Conservation (phyloP, 92 coral and sea anemone genomes). For the Phenganax stokvisi region DNA sequence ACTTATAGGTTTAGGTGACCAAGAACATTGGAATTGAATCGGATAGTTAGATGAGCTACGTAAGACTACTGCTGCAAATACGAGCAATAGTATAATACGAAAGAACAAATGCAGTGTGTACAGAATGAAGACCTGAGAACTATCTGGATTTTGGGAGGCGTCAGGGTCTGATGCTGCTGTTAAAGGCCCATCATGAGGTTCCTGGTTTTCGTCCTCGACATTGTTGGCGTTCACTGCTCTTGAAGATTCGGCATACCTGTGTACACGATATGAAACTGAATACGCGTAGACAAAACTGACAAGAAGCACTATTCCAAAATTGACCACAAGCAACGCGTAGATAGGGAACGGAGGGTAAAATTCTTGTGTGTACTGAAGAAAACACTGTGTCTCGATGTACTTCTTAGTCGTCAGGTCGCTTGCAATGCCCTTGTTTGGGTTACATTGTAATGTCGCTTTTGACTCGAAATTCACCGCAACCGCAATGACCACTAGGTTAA, state of each 20-base stretch:
- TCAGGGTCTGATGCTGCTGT: too few relatives aligned
- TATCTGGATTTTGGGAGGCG: too few relatives aligned
- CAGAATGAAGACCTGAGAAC: too few relatives aligned
- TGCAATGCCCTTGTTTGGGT: background rate
- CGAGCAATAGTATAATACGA: too few relatives aligned
- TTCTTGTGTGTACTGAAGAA: background rate
- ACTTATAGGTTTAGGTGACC: too few relatives aligned
- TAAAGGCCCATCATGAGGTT: too few relatives aligned
- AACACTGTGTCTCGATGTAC: slow-evolving; percentile 4
- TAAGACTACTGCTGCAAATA: too few relatives aligned
- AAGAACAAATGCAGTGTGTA: too few relatives aligned
- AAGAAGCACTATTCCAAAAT: background rate
- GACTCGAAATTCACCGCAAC: background rate
- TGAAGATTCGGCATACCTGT: background rate
- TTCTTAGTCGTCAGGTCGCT: background rate
- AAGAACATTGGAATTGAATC: too few relatives aligned
- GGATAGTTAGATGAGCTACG: too few relatives aligned
- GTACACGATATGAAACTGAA: background rate
- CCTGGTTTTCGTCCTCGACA: too few relatives aligned
- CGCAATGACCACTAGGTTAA: background rate
- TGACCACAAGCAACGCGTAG: background rate
- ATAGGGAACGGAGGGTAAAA: background rate
- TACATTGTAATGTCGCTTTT: slow-evolving; percentile 19
- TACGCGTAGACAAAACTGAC: background rate
- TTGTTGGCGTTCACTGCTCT: too few relatives aligned